Conservation (phyloP, 2,113 vertebrate genomes). For the Mastomys natalensis region DNA sequence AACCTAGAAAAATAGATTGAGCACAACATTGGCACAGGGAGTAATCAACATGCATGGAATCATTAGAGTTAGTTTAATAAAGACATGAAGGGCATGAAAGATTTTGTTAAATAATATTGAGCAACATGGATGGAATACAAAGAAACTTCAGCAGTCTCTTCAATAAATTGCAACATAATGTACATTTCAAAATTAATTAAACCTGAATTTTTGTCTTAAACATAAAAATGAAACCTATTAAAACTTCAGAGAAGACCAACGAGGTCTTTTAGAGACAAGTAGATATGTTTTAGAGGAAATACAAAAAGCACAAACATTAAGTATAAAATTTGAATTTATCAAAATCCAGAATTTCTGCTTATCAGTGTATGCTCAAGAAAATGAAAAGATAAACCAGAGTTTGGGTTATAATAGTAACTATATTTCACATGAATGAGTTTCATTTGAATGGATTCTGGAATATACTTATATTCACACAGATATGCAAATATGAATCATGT, state of each 20-base stretch:
- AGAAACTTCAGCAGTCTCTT: not conserved
- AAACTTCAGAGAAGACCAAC: not conserved
- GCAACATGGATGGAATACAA: not conserved
- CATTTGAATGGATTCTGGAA: not conserved
- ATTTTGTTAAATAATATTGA: not conserved
- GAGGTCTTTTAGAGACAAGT: not conserved
- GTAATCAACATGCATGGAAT: not conserved
- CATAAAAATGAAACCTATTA: not conserved
- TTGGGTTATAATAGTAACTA: not conserved
- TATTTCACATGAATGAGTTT: not conserved
- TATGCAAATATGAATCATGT: not conserved
- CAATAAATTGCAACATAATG: not conserved
- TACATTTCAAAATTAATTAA: not conserved
- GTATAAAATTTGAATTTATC: not conserved
- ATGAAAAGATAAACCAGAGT: conserved; percentile 10
- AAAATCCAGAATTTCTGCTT: conserved; percentile 18
- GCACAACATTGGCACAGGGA: not conserved
- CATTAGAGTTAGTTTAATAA: not conserved
- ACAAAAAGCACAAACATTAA: not conserved
- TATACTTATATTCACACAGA: not conserved
- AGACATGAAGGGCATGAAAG: not conserved
- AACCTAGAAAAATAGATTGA: not conserved
- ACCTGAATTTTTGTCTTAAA: not conserved
- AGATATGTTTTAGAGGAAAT: not conserved
- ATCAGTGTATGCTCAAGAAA: not conserved